Percentiles rank a stretch among this genome's conserved stretches.
phyloP scores from a whole-genome alignment of 2,888 invertebrate genomes.

The Melolontha melolontha region DNA sequence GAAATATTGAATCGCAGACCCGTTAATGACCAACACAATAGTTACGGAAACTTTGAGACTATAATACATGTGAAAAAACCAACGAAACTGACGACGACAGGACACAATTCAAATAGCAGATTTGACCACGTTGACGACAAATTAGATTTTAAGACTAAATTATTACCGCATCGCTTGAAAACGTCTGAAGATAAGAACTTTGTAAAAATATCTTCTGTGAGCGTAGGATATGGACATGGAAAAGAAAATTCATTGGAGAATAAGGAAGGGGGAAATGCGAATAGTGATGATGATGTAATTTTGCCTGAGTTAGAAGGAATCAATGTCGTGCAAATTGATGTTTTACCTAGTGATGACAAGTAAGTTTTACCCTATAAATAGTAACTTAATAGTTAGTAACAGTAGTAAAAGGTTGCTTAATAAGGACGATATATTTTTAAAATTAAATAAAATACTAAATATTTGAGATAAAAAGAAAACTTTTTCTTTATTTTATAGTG shows the following conservation, averaged over 20 bases:
- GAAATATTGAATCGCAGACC: slow-evolving; percentile 26
- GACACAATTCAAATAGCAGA: slow-evolving; percentile 52
- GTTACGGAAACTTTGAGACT: slow-evolving; percentile 32
- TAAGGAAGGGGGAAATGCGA: slow-evolving; percentile 42
- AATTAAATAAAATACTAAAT: too few relatives aligned
- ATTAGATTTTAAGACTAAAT: slow-evolving; percentile 45
- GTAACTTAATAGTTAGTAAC: too few relatives aligned
- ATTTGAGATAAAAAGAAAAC: too few relatives aligned
- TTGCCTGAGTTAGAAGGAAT: slow-evolving; percentile 45
- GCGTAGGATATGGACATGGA: slow-evolving; percentile 39
- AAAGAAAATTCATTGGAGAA: slow-evolving; percentile 47
- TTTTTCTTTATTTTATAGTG: too few relatives aligned
- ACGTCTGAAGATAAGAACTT: slow-evolving; percentile 48
- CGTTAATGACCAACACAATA: slow-evolving; percentile 30
- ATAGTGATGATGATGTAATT: slow-evolving; percentile 17
- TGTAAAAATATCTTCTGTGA: slow-evolving; percentile 54
- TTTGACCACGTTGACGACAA: slow-evolving; percentile 48
- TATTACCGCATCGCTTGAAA: slow-evolving; percentile 37
- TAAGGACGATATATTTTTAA: too few relatives aligned
- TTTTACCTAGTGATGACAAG: slow-evolving; percentile 51
- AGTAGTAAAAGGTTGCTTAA: too few relatives aligned
- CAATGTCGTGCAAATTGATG: slow-evolving; percentile 49
- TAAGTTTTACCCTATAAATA: slow-evolving; percentile 38
- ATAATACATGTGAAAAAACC: slow-evolving; percentile 43
- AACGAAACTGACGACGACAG: slow-evolving; percentile 47